These are phyloP conservation scores for Neelides sp. DNA, from an alignment of 1,140 invertebrate species.

Conservation along the genomic window DNA sequence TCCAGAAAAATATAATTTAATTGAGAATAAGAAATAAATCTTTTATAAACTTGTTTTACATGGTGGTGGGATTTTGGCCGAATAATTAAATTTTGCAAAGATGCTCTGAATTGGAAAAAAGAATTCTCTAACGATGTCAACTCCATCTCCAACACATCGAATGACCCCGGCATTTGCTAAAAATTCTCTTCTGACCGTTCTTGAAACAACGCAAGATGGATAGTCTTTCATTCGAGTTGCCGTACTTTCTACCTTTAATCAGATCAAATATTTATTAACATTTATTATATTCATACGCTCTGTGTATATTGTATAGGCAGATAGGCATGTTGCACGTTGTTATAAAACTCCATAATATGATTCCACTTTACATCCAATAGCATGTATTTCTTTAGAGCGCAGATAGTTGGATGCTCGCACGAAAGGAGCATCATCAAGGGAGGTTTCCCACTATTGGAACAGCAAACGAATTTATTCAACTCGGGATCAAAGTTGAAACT, in stretches of 20 bases:
- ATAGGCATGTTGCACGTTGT: no score
- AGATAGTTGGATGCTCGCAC: conserved; percentile 20
- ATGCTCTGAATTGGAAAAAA: conserved; percentile 13
- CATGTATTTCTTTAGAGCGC: conserved; percentile 11
- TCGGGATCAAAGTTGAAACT: conserved; percentile 2
- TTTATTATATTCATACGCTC: not conserved
- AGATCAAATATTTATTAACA: not conserved
- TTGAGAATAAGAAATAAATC: not conserved
- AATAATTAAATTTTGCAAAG: not conserved
- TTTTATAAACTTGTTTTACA: not conserved
- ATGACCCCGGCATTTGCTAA: conserved; percentile 14
- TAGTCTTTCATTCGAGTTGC: conserved; percentile 1
- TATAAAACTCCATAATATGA: no score
- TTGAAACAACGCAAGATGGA: not conserved
- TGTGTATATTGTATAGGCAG: not conserved
- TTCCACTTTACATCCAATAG: conserved; percentile 13
- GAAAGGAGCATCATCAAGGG: conserved; percentile 16
- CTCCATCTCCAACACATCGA: conserved; percentile 17
- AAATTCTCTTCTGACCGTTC: no score
- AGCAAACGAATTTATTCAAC: conserved; percentile 9
- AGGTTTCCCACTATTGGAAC: conserved; percentile 1
- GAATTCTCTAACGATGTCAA: conserved; percentile 21
- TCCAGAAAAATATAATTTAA: not conserved
- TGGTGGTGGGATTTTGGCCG: not conserved
- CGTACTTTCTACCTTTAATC: conserved; percentile 10